A percentile compares a stretch with the other conserved stretches of the same genome.
phyloP scores from a whole-genome alignment of 2,888 invertebrate species.

The Ophonus ardosiacus region DNA sequence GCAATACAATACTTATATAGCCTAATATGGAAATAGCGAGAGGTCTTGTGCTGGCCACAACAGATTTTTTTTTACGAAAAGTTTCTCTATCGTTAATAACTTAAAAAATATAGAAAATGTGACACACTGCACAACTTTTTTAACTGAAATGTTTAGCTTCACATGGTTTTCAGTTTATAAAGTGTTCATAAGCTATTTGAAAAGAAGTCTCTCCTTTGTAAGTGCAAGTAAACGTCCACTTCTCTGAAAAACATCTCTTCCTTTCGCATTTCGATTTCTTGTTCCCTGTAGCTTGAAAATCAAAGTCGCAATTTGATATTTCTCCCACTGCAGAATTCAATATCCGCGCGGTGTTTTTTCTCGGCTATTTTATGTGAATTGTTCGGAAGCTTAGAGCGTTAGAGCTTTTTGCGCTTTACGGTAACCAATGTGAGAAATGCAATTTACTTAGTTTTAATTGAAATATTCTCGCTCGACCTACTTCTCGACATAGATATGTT shows the following conservation, averaged over 20 bases:
- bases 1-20: no score
- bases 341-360: slow-evolving; percentile 48
- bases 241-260: background rate
- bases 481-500: slow-evolving; percentile 42
- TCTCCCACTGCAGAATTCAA: slow-evolving; percentile 37
- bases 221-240: background rate
- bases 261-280: background rate
- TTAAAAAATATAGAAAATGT: no score
- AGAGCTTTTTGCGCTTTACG: slow-evolving; percentile 42
- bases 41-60: no score
- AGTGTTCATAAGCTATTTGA: background rate
- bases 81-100: no score
- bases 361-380: slow-evolving; percentile 56
- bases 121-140: no score
- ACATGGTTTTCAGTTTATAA: background rate
- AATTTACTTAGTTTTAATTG: slow-evolving; percentile 63
- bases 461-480: slow-evolving; percentile 57
- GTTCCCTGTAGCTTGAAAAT: background rate
- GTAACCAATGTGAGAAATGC: slow-evolving; percentile 58
- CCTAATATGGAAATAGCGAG: no score
- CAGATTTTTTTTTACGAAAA: no score
- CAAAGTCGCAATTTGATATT: slow-evolving; percentile 40
- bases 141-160: no score
- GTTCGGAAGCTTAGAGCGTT: slow-evolving; percentile 58
- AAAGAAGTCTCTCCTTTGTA: background rate